A percentile compares a stretch with the other conserved stretches of the same genome.
Conservation (phyloP, 2,888 invertebrate genomes). For the Leptopilina drosophilae region DNA sequence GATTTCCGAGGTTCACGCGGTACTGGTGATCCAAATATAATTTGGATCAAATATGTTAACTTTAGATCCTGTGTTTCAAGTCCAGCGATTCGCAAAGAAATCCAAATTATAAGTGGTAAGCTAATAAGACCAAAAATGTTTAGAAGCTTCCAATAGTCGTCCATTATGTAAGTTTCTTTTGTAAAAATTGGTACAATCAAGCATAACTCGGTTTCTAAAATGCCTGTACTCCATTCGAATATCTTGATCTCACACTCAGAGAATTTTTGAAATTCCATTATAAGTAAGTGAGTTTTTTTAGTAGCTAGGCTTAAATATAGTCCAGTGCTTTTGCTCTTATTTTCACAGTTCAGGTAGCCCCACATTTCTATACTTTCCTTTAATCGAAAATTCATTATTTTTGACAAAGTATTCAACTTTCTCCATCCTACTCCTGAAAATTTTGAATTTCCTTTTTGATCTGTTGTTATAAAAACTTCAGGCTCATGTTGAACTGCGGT, state of each 20-base stretch:
- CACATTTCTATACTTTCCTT: too few relatives aligned
- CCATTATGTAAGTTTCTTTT: background rate
- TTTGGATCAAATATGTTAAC: background rate
- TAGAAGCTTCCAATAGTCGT: background rate
- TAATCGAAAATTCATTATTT: too few relatives aligned
- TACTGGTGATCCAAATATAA: background rate
- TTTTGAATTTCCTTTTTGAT: too few relatives aligned
- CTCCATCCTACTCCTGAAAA: too few relatives aligned
- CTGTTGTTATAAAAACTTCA: too few relatives aligned
- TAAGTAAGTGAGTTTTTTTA: background rate
- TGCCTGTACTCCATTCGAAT: background rate
- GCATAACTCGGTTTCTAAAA: background rate
- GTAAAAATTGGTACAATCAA: background rate
- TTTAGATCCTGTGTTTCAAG: background rate
- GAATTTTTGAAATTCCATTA: background rate
- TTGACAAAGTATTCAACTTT: too few relatives aligned
- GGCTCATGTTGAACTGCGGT: too few relatives aligned
- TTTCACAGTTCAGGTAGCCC: too few relatives aligned
- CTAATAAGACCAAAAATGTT: background rate
- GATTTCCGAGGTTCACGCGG: background rate
- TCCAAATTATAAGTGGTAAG: background rate
- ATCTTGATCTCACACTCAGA: background rate
- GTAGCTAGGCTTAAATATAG: background rate
- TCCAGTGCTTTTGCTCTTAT: background rate
- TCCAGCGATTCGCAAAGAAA: background rate